Base-by-base conservation (phyloP, 2,888 invertebrate genomes). In the Agrotis segetum region DNA sequence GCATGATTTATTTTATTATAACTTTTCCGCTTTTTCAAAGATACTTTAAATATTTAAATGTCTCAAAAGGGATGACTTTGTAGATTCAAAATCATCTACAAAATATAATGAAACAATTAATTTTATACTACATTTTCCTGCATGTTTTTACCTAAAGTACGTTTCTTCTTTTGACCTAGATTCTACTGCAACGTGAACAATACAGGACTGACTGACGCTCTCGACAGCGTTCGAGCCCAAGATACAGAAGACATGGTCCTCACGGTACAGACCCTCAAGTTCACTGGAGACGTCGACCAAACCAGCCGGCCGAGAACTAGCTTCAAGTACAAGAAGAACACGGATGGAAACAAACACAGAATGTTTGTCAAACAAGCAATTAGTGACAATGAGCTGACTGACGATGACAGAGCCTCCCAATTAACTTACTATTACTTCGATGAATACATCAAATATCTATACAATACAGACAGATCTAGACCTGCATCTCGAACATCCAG, bases 291-390 rank as follows among this genome's bases (percentile, higher is more conserved):
- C 19, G 77, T 87, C 2, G 88, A 92, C 24, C 89, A 91, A 69
- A 85, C 82, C 1, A 93, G 90, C 77, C 90, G 90, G 78, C 90
- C 90, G 1, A 88, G 92, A 58, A 92, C 93, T 6, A 92, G 93
- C 74, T 96, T 95, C 63, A 96, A 96, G 85, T 96, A 93, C 77
- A 95, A 93, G 87, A 90, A 88, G 7, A 77, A 88, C 11, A 84
- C 87, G 0, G 87, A 89, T 67, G 87, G 86, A 13, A 91, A 87
- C 58, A 90, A 88, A 75, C 96, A 96, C 67, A 88, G 96, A 82
- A 95, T 96, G 95, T 96, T 96, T 76, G 92, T 96, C 0, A 95
- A 94, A 79, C 91, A 96, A 90, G 79, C 88, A 11, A 88, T 95
- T 0, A 86, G 88, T 7, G 91, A 93, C 34, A 81, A 85, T 34